These are phyloP conservation scores for Meliscaeva auricollis DNA, from an alignment of 2,888 invertebrate species.

Conservation along the genomic window DNA sequence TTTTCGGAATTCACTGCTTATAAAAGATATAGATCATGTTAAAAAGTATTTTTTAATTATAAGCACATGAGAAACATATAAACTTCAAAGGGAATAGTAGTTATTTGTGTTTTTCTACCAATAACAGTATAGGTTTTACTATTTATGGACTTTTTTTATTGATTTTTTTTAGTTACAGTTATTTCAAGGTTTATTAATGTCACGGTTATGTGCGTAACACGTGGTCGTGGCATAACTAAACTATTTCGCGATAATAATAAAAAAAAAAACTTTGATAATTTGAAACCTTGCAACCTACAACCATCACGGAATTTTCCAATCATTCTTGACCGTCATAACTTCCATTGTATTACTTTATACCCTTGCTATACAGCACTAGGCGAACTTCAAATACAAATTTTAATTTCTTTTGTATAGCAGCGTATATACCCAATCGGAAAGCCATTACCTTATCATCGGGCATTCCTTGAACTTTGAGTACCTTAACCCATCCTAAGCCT, in stretches of 20 bases:
- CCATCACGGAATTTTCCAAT: constrained; percentile 14
- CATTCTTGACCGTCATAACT: not conserved
- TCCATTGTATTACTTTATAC: not conserved
- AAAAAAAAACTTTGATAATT: not conserved
- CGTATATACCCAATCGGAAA: not conserved
- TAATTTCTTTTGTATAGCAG: not conserved
- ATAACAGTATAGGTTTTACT: too few species aligned
- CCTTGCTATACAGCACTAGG: not conserved
- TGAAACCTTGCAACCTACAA: not conserved
- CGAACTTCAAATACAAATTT: not conserved
- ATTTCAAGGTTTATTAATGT: not conserved
- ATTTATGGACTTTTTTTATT: too few species aligned
- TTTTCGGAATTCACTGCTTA: too few species aligned
- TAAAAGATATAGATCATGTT: too few species aligned
- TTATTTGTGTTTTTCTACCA: too few species aligned
- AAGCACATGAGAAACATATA: too few species aligned
- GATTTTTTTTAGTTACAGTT: too few species aligned
- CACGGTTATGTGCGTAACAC: not conserved
- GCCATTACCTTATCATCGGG: not conserved
- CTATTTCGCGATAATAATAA: too few species aligned
- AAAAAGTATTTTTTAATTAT: too few species aligned
- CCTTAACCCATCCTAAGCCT: not conserved
- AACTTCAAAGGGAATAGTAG: too few species aligned
- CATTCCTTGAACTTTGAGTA: not conserved
- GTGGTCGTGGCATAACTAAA: too few species aligned